These are phyloP conservation scores for Jacana jacana DNA, from an alignment of 2,113 vertebrate genomes.

Conservation along the genomic window DNA sequence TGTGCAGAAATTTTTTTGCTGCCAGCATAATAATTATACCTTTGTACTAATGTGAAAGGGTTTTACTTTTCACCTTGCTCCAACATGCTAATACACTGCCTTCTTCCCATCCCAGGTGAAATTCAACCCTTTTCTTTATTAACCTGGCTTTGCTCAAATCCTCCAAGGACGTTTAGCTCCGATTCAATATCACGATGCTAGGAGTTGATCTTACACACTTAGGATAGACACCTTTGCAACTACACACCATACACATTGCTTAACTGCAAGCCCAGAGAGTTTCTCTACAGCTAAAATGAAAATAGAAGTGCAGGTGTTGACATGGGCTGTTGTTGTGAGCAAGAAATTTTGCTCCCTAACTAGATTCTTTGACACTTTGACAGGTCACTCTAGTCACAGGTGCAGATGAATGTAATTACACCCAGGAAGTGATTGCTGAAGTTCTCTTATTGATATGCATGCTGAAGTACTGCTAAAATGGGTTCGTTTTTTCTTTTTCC, in stretches of 20 bases:
- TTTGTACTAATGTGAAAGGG: background rate
- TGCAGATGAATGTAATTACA: slow-evolving; percentile 51
- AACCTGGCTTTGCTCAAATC: background rate
- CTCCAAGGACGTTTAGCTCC: background rate
- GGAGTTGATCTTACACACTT: background rate
- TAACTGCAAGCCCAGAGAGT: background rate
- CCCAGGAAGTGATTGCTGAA: slow-evolving; percentile 44
- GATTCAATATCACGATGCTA: background rate
- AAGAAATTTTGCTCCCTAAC: background rate
- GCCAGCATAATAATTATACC: background rate
- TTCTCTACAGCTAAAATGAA: background rate
- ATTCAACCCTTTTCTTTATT: background rate
- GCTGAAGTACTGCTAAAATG: background rate
- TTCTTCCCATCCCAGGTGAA: background rate
- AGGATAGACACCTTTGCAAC: background rate
- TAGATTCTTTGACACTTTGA: slow-evolving; percentile 41
- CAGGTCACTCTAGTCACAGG: slow-evolving; percentile 57
- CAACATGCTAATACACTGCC: background rate
- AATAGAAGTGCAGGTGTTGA: background rate
- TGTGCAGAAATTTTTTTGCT: background rate
- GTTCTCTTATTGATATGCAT: slow-evolving; percentile 45
- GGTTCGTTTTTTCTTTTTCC: background rate
- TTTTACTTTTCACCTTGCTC: slow-evolving; percentile 16
- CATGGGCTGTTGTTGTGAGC: background rate
- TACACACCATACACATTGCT: background rate